Base-by-base conservation (phyloP, 2,113 vertebrate species). In the Ageneiosus marmoratus region DNA sequence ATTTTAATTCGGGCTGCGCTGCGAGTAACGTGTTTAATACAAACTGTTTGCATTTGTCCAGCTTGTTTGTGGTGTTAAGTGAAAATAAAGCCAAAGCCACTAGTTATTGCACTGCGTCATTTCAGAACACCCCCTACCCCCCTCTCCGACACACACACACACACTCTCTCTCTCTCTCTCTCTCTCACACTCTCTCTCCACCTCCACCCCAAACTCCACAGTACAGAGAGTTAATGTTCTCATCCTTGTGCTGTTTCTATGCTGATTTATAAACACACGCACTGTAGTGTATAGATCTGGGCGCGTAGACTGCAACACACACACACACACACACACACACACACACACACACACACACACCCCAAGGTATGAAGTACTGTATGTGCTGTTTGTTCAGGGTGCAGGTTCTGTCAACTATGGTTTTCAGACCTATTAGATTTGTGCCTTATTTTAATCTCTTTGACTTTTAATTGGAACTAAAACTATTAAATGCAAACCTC, bases 71-170 rank as follows among this genome's bases (percentile, higher is more conserved):
- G 24, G 8, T 73, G 3, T 29, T 29, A 16, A 8, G 13, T 73
- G n/a, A 7, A 12, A 7, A 73, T 24, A 46, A 44, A 73, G 5
- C 20, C 5, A 5, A 73, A 48, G 5, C 13, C n/a, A 1, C 44
- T 27, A 13, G n/a, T 50, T 48, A 73, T 73, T 29, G 8, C 46
- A 55, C 73, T 76, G 73, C 73, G 73, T 76, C 73, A 76, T 55
- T 73, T 76, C 73, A 76, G 48, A 18, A 8, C 27, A 16, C 46
- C 2, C 67, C 37, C 12, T 10, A 4, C 4, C 27, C 58, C 13
- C 56, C 60, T 24, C 60, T 4, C 11, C 13, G 11, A 48, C 29
- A 29, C 60, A 7, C 60, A 7, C 60, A 18, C 60, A 18, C 37
- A 41, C 37, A 2, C 46, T 46, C 44, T 44, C 44, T 44, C 44